Evolutionary conservation across 2,113 vertebrate species (phyloP).

Genomic region (Ictidomys tridecemlineatus): DNA sequence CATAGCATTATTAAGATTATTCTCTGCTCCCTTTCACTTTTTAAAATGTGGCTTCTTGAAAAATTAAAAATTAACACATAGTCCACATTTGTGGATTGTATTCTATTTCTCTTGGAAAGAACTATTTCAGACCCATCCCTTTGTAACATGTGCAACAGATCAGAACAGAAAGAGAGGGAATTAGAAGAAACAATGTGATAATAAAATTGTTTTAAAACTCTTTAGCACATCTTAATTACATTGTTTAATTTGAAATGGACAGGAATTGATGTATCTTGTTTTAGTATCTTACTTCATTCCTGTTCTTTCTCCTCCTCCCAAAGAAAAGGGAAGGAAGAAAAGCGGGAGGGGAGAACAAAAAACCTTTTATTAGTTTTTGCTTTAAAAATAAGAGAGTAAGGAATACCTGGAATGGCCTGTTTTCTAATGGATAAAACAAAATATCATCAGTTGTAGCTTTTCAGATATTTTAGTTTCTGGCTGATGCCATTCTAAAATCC

Average conservation of each 20-base stretch:
- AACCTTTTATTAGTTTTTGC: background rate
- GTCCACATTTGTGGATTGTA: constrained; percentile 7
- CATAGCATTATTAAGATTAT: too few species aligned
- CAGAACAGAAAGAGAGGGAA: background rate
- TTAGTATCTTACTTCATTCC: background rate
- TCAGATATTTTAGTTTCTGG: background rate
- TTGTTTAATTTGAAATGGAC: constrained; percentile 48
- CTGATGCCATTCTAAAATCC: background rate
- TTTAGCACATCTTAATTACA: constrained; percentile 42
- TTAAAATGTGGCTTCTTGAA: background rate
- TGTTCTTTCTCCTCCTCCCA: fast-evolving
- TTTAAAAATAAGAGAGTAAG: constrained; percentile 14
- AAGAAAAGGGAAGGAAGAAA: background rate
- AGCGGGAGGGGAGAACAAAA: background rate
- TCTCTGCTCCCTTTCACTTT: too few species aligned
- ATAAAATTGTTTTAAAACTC: constrained; percentile 17
- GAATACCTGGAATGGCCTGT: background rate
- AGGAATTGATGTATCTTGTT: background rate
- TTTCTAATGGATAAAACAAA: background rate
- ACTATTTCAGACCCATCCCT: background rate
- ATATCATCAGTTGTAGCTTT: background rate
- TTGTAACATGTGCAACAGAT: background rate
- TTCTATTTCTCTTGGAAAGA: constrained; percentile 22
- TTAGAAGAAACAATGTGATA: constrained; percentile 4
- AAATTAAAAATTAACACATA: background rate